Evolutionary conservation across 2,888 invertebrate genomes (phyloP), one percentile per base, ranked within the genome.

Genomic region (Leucania comma): DNA sequence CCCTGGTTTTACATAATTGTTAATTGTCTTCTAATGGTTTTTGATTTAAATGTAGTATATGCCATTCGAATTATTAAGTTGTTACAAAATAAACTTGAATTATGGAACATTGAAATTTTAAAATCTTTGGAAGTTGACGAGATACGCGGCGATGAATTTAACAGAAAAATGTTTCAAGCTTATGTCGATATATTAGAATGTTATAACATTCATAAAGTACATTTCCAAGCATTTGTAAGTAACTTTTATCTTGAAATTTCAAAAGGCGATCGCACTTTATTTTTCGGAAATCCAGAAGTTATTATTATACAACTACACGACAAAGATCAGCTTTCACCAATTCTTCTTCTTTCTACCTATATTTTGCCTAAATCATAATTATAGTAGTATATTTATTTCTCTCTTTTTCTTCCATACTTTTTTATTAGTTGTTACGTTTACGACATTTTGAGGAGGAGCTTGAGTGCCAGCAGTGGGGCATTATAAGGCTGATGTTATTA

Each of bases 141-240:
- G n/a, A 38, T 1, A 6, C 35, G n/a, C 9, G 3, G 12, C 8
- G 17, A 24, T 0, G 9, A 48, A 6, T 72, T 38, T 12, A 48
- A 29, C 48, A 62, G 29, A 24, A 62, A 14, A 38, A 72, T 71
- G 72, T 61, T 62, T 54, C 72, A 71, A 54, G 62, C 54, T 1
- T 72, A 56, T 29, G 10, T 17, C 17, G 54, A 72, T 10, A 24
- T 71, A 20, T 12, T 71, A 38, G 38, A 71, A 14, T 62, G 71
- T 56, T 62, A 71, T n/a, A 9, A 17, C 0, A 3, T 72, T 12
- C 26, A 17, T 24, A 62, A 6, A 62, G n/a, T 29, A 12, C 38
- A 29, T 22, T 62, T 22, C 62, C 46, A 48, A 22, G 9, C 50
- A 32, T 60, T 32, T 24, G 69, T 70, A 65, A 65, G 65, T 51